phyloP scores from a whole-genome alignment of 92 coral and sea anemone species.

The Phenganax marumi region DNA sequence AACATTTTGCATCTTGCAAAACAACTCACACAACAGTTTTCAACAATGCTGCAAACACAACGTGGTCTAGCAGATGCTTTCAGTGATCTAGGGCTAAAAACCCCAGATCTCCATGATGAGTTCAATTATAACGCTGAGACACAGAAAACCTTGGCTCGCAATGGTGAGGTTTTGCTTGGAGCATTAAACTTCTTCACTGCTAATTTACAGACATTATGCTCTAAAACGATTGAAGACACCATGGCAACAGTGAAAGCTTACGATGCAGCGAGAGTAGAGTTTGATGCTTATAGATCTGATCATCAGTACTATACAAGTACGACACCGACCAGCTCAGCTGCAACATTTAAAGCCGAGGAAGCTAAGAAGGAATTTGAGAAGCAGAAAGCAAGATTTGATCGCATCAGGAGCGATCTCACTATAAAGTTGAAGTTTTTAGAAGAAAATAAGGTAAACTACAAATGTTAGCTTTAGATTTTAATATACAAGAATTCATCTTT shows the following conservation, averaged over 20 bases:
- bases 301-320: slow-evolving; percentile 60
- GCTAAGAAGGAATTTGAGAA: slow-evolving; percentile 76
- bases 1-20: slow-evolving; percentile 73
- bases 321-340: slow-evolving; percentile 73
- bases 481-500: neutral
- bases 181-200: slow-evolving; percentile 85
- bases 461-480: no score
- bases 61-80: slow-evolving; percentile 80
- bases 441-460: slow-evolving; percentile 79
- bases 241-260: slow-evolving; percentile 89
- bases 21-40: slow-evolving; percentile 87
- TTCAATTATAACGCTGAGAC: slow-evolving; percentile 88
- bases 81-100: slow-evolving; percentile 88
- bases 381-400: slow-evolving; percentile 87
- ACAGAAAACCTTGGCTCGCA: slow-evolving; percentile 81
- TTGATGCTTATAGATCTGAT: slow-evolving; percentile 98
- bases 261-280: slow-evolving; percentile 92
- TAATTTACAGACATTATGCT: slow-evolving; percentile 83
- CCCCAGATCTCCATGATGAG: slow-evolving; percentile 96
- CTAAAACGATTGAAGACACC: slow-evolving; percentile 97
- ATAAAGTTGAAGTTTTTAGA: slow-evolving; percentile 89
- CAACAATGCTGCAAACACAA: slow-evolving; percentile 81
- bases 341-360: slow-evolving; percentile 75
- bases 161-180: slow-evolving; percentile 92
- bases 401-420: slow-evolving; percentile 80